Conservation (phyloP, 2,113 vertebrate genomes). For the Myotis brandtii region DNA sequence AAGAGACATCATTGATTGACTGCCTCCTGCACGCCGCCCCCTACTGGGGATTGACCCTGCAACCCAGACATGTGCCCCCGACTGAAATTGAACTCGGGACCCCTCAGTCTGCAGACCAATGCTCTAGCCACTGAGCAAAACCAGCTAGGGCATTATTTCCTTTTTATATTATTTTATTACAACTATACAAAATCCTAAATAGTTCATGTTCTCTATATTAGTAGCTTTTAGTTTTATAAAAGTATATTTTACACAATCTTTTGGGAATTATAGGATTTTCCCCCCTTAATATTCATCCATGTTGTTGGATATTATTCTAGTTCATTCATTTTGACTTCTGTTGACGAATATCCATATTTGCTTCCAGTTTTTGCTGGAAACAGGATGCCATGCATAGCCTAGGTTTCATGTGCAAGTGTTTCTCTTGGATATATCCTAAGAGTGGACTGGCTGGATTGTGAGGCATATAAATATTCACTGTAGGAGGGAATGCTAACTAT, state of each 20-base stretch:
- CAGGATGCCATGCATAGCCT: neutral
- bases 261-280: neutral
- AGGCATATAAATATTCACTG: constrained; percentile 9
- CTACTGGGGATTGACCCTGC: too few species aligned
- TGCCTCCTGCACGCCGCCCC: too few species aligned
- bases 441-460: neutral
- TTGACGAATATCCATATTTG: neutral
- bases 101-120: too few species aligned
- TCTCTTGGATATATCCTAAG: neutral
- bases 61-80: too few species aligned
- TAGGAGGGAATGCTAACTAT: neutral
- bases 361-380: constrained; percentile 3
- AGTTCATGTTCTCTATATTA: neutral
- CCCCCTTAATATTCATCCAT: neutral
- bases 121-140: too few species aligned
- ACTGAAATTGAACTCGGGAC: too few species aligned
- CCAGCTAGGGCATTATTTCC: neutral
- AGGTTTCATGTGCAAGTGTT: constrained; percentile 11
- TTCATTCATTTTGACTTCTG: constrained; percentile 23
- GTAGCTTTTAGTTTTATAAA: constrained; percentile 38
- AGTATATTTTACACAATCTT: neutral
- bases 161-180: constrained; percentile 28
- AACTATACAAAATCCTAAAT: constrained; percentile 36
- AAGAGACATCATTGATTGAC: too few species aligned
- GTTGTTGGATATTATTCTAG: neutral